Evolutionary conservation across 2,797 vertebrate species (phyloP).

Genomic region (Dendrocincla fuliginosa): DNA sequence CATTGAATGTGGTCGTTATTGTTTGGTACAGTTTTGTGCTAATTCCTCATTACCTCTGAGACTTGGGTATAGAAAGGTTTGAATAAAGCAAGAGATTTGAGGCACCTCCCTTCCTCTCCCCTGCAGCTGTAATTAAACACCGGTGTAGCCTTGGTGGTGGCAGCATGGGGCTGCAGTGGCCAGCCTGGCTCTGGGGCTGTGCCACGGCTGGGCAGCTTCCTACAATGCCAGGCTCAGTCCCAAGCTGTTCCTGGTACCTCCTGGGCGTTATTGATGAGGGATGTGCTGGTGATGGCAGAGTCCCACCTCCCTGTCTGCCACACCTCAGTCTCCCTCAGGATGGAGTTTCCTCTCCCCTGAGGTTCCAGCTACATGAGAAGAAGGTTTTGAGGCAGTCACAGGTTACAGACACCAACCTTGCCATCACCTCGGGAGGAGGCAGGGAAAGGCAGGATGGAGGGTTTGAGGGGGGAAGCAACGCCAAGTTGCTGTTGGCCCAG

Average conservation of each 20-base stretch:
- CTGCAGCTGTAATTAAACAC: not conserved
- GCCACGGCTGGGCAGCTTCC: not conserved
- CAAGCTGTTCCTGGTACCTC: not conserved
- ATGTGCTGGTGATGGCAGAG: fast-evolving
- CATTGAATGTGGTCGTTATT: not conserved
- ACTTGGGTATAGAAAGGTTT: not conserved
- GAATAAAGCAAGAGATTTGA: not conserved
- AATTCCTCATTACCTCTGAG: constrained; percentile 21
- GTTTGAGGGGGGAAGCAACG: fast-evolving
- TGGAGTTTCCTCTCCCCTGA: fast-evolving
- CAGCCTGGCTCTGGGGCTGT: not conserved
- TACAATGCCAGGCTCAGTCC: not conserved
- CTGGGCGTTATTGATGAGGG: not conserved
- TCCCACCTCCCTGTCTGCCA: fast-evolving
- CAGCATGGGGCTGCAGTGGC: not conserved
- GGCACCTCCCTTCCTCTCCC: not conserved
- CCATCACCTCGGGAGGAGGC: not conserved
- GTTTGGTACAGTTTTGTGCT: constrained; percentile 1
- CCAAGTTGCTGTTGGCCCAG: not conserved
- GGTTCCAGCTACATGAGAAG: not conserved
- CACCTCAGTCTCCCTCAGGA: not conserved
- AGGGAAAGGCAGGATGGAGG: not conserved
- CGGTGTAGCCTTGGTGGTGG: not conserved
- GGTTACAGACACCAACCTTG: not conserved
- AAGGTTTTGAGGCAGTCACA: not conserved